Evolutionary conservation across 1,140 invertebrate genomes (phyloP), one percentile per base, ranked within the genome.

Genomic region (Drosophila athabasca): DNA sequence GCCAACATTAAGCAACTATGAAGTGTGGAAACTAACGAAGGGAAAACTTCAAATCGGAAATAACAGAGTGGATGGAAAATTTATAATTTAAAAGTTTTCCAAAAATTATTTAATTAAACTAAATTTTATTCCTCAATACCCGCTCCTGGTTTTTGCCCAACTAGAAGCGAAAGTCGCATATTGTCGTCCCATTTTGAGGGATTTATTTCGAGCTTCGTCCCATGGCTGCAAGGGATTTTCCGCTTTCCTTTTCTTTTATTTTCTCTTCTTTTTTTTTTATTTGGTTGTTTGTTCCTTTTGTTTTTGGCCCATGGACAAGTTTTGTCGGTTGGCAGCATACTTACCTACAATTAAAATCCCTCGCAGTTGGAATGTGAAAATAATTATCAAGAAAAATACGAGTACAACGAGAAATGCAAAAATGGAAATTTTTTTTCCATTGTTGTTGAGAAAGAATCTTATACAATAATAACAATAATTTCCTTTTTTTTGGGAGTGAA

Each of bases 381-480:
- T 82, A 82, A 85, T 82, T 81, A 80, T 64, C 48, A 77, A 62
- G 51, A 68, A 75, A 74, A 74, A 57, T 64, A 70, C 46, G 22
- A 74, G 48, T 62, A 70, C 46, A 17, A n/a, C 44, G 22, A 15
- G 60, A 49, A 51, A 49, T 19, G 55, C 29, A 59, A 57, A 68
- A 68, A 64, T 49, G 50, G 8, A 58, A 51, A 64, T 44, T 66
- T 65, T 75, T 54, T 26, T 13, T 13, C 5, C 4, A 13, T 39
- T 13, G 35, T 39, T 39, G 35, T 39, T 39, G 35, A 1, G 51
- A 74, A 67, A 43, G 52, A 69, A 50, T 70, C 52, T 19, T 68
- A 69, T 69, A 50, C 76, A 62, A 78, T 77, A 77, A 85, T 75
- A 67, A 80, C 76, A 80, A 84, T 85, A 75, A 80, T 77, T 62